phyloP scores from a whole-genome alignment of 2,888 invertebrate genomes.

The Hypolimnas misippus region DNA sequence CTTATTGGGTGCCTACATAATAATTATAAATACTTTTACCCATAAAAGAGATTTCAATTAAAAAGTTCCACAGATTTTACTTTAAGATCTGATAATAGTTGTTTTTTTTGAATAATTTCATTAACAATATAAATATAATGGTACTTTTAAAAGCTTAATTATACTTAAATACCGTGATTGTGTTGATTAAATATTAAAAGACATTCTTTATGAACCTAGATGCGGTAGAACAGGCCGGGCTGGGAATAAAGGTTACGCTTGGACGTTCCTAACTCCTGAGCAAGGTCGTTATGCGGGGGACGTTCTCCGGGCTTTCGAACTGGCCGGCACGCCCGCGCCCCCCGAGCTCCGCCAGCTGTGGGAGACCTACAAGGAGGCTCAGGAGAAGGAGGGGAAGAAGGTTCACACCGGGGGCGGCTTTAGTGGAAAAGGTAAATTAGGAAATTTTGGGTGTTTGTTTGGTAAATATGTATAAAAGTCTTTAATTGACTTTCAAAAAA shows the following conservation, averaged over 20 bases:
- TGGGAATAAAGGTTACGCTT: slow-evolving; percentile 98
- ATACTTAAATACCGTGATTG: too few relatives aligned
- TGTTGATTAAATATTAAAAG: slow-evolving; percentile 1
- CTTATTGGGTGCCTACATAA: background rate
- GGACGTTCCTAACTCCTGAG: slow-evolving; percentile 97
- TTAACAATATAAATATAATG: too few relatives aligned
- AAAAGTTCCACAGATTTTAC: too few relatives aligned
- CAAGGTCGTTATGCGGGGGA: slow-evolving; percentile 98
- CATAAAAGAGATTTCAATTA: too few relatives aligned
- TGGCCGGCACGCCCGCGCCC: slow-evolving; percentile 91
- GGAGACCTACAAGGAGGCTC: slow-evolving; percentile 94
- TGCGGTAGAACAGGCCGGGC: slow-evolving; percentile 96
- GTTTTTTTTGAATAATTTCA: too few relatives aligned
- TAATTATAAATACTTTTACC: too few relatives aligned
- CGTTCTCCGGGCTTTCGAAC: slow-evolving; percentile 94
- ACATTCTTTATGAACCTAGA: slow-evolving; percentile 65
- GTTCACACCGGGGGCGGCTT: slow-evolving; percentile 97
- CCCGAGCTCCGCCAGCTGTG: slow-evolving; percentile 91
- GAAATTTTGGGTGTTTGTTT: too few relatives aligned
- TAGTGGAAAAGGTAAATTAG: slow-evolving; percentile 91
- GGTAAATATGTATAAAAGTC: too few relatives aligned
- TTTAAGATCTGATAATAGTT: too few relatives aligned
- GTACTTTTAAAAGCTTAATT: too few relatives aligned
- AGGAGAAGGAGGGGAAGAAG: slow-evolving; percentile 96
- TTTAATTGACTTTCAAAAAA: too few relatives aligned